These are phyloP conservation scores for Pygocentrus nattereri DNA, from an alignment of 2,797 vertebrate genomes.

Conservation along the genomic window DNA sequence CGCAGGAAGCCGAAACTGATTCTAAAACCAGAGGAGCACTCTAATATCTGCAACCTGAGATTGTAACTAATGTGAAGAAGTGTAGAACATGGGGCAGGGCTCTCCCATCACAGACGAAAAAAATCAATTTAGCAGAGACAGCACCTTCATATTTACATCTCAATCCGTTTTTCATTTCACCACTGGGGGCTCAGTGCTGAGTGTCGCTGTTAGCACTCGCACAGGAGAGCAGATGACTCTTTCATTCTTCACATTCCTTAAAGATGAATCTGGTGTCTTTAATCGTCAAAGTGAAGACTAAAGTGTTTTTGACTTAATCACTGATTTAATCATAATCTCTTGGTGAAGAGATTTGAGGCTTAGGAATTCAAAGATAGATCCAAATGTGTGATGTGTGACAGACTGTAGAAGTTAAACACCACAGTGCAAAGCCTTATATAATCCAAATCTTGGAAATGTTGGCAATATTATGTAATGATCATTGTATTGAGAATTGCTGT, in stretches of 20 bases:
- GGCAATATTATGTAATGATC: background rate
- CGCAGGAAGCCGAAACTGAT: conserved; percentile 49
- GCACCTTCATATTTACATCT: conserved; percentile 62
- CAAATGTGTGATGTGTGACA: background rate
- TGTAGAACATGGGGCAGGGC: conserved; percentile 46
- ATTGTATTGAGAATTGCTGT: background rate
- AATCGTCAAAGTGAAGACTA: conserved; percentile 40
- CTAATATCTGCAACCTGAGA: conserved; percentile 51
- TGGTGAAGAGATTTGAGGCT: conserved; percentile 36
- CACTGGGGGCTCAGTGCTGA: conserved; percentile 25
- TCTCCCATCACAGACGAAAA: conserved; percentile 36
- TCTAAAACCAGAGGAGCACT: conserved; percentile 40
- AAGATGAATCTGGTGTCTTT: conserved; percentile 48
- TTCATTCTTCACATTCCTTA: conserved; percentile 24
- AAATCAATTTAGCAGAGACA: conserved; percentile 62
- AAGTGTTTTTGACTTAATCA: conserved; percentile 30
- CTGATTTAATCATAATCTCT: conserved; percentile 41
- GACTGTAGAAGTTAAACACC: background rate
- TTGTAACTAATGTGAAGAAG: conserved; percentile 51
- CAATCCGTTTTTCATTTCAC: conserved; percentile 56
- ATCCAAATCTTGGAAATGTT: background rate
- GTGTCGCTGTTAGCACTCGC: background rate
- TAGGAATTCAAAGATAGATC: conserved; percentile 43
- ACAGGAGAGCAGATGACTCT: background rate
- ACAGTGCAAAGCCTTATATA: background rate